Evolutionary conservation across 2,797 vertebrate genomes (phyloP), one percentile per base, ranked within the genome.

Genomic region (Sebastes alutus): DNA sequence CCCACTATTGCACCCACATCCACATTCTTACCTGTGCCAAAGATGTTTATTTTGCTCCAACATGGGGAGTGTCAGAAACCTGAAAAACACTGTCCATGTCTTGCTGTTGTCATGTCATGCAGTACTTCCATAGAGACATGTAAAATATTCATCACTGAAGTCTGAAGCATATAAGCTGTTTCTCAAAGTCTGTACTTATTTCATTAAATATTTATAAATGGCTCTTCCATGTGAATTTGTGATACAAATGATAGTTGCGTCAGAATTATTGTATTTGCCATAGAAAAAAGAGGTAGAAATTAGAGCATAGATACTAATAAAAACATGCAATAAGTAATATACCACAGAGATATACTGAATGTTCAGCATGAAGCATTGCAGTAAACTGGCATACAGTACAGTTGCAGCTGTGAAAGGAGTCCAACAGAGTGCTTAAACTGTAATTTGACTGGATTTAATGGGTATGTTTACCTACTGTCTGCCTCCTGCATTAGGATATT

Each of bases 401-500:
- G 9, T 6, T 84, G 72, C 71, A 82, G 75, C 79, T 79, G 77
- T 81, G 33, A 22, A 59, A 18, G 1, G 61, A 65, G 62, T 66
- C 38, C 61, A 72, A 1, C 11, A 58, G 18, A 61, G 61, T 33
- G 27, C 16, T 71, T 23, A 63, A 65, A 22, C 62, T 27, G 30
- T 77, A 29, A 75, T 81, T 67, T 75, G 1, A 33, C 73, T 61
- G 33, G 33, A 55, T 69, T 67, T 69, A 70, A 83, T 79, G 61
- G 20, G 0, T 62, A 9, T 75, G 16, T 83, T 85, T 83, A 80
- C n/a, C 62, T n/a, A 33, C 29, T 30, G 12, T 64, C 71, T 79
- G 68, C 27, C 27, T 72, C 64, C 64, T 74, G 30, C 70, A 56
- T 74, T 29, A 54, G 63, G 42, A 38, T 52, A 5, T 77, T 81